Evolutionary conservation across 2,888 invertebrate species (phyloP), one percentile per base, ranked within the genome.

Genomic region (Encarsia formosa): DNA sequence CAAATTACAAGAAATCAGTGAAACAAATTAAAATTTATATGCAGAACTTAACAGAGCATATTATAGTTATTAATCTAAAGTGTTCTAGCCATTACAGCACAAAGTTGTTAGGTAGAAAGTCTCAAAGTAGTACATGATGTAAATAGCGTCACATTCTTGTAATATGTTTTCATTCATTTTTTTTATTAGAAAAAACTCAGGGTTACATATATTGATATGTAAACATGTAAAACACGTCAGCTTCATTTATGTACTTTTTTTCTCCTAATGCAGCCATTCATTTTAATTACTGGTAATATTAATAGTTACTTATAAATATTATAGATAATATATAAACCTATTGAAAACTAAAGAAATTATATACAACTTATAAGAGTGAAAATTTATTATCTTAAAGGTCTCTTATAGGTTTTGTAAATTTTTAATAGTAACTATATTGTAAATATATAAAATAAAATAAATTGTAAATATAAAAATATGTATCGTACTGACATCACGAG

Each of bases 161-260:
- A 44, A 44, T 11, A 50, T 44, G 44, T 38, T 50, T 53, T 50
- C 19, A 50, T 49, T 52, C 26, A 49, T 56, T 49, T 49, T 46
- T 42, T 52, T 42, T 50, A 34, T 52, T n/a, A n/a, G n/a, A n/a
- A n/a, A n/a, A n/a, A n/a, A n/a, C n/a, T n/a, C 49, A 49, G 39
- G 22, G 42, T 38, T 52, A 22, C 34, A 8, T 11, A 26, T 26
- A 8, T 26, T 26, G 11, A 26, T 8, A n/a, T n/a, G n/a, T n/a
- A 26, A 54, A 53, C 26, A 48, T 47, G 49, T 59, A 52, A 62
- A 56, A 57, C 60, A 62, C 59, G 57, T 59, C 61, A 64, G 62
- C 63, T 63, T 63, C 62, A 55, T 59, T 59, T 59, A 61, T 59
- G 34, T 26, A 26, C 11, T 26, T 26, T 24, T 42, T 35, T 52